phyloP scores from a whole-genome alignment of 2,888 invertebrate genomes.

The Lycocerus yunnanus region DNA sequence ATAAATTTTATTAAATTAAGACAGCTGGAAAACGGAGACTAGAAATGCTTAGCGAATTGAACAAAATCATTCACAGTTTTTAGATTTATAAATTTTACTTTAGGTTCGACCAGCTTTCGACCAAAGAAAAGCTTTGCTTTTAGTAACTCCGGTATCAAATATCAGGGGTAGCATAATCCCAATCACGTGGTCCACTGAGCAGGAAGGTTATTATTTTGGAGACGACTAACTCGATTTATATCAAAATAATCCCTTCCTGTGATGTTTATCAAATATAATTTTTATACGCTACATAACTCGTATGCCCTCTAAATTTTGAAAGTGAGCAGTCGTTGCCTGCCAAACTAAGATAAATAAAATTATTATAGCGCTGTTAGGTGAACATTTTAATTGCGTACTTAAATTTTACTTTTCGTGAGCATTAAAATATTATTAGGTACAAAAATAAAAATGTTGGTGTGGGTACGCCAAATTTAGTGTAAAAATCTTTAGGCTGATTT shows the following conservation, averaged over 20 bases:
- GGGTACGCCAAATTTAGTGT: background rate
- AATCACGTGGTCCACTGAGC: conserved; percentile 52
- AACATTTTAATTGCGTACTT: background rate
- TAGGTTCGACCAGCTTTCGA: conserved; percentile 11
- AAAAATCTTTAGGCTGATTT: background rate
- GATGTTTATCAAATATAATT: conserved; percentile 47
- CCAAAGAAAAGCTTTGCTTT: background rate
- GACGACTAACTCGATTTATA: conserved; percentile 51
- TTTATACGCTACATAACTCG: conserved; percentile 40
- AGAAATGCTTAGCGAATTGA: conserved; percentile 9
- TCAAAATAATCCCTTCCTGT: conserved; percentile 46
- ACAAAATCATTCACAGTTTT: conserved; percentile 15
- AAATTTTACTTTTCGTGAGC: background rate
- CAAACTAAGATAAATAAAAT: conserved; percentile 31
- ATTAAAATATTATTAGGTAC: background rate
- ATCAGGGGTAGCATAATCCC: conserved; percentile 48
- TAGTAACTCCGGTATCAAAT: conserved; percentile 35
- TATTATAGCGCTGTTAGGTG: background rate
- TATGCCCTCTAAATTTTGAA: conserved; percentile 23
- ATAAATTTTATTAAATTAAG: conserved; percentile 3
- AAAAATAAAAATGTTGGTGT: background rate
- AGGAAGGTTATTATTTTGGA: conserved; percentile 53
- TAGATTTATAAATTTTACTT: conserved; percentile 6
- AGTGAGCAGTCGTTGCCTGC: conserved; percentile 28
- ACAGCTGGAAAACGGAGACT: background rate